Base-by-base conservation (phyloP, 2,797 vertebrate species). In the Ambastaia sidthimunki region DNA sequence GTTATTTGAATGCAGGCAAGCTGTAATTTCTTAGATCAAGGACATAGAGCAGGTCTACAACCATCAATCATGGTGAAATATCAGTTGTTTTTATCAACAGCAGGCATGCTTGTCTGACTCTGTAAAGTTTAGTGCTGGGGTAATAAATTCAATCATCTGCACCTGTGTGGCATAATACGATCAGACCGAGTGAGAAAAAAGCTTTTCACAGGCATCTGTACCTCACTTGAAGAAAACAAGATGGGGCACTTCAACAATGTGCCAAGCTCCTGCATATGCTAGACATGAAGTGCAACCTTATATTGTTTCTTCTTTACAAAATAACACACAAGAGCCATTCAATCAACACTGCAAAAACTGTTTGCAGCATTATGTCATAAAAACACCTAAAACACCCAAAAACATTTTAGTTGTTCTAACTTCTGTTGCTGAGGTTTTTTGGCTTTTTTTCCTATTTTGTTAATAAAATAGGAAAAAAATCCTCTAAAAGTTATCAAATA, bases 101-200 rank as follows among this genome's bases (percentile, higher is more conserved):
- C 59, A 54, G 28, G 28, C 18, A 44, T 54, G 54, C 25, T 55
- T 72, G 47, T 69, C 71, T 62, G 44, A 44, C 60, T 48, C 19
- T 18, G 54, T 63, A 71, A 78, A 78, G 82, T 78, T 68, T 59
- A 78, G 77, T 71, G 57, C 83, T 74, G 44, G 10, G 50, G 12
- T 77, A 83, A 86, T 84, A 65, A 67, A 82, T 85, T 60, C 28
- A 73, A 83, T 85, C 62, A 83, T 73, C 13, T 55, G 76, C 57
- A 60, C 60, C 74, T 31, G 65, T 68, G 62, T 80, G 82, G 76
- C 77, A 69, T 72, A 78, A 86, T 78, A 74, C 44, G 71, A 74
- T 80, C 67, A 65, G 66, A 76, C 50, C 41, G 66, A 54, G 37
- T 44, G 65, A 76, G 28, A 69, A 74, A 60, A 66, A 2, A 82